These are phyloP conservation scores for Aphaenogaster rudis DNA, from an alignment of 1,140 invertebrate species.

Conservation along the genomic window DNA sequence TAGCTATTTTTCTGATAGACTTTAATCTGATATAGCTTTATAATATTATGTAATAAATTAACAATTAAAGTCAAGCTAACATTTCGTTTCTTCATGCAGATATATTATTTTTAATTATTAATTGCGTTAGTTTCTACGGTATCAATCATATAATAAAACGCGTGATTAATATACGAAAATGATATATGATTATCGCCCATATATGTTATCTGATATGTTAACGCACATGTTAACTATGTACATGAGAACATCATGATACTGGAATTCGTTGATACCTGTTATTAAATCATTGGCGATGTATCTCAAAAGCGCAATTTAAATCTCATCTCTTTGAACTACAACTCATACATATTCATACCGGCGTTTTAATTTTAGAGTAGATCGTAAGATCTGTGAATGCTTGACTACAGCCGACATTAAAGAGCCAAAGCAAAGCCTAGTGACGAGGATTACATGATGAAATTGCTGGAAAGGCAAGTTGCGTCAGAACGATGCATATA, in stretches of 20 bases:
- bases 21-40: conserved; percentile 14
- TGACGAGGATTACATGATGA: conserved; percentile 40
- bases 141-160: neutral
- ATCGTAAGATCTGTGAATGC: conserved; percentile 55
- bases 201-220: conserved; percentile 8
- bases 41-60: conserved; percentile 3
- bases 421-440: conserved; percentile 25
- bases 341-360: conserved; percentile 56
- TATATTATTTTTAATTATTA: conserved; percentile 17
- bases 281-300: conserved; percentile 55
- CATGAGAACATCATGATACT: conserved; percentile 42
- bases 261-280: conserved; percentile 50
- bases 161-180: conserved; percentile 44
- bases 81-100: neutral
- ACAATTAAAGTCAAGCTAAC: neutral
- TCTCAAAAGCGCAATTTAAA: conserved; percentile 54
- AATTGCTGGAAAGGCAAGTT: conserved; percentile 23
- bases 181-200: conserved; percentile 27
- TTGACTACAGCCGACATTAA: conserved; percentile 35
- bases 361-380: conserved; percentile 56
- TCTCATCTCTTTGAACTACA: conserved; percentile 54
- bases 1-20: conserved; percentile 13
- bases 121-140: neutral
- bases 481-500: neutral
- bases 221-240: neutral